Base-by-base conservation (phyloP, 2,113 vertebrate genomes). In the Leucoraja erinaceus region DNA sequence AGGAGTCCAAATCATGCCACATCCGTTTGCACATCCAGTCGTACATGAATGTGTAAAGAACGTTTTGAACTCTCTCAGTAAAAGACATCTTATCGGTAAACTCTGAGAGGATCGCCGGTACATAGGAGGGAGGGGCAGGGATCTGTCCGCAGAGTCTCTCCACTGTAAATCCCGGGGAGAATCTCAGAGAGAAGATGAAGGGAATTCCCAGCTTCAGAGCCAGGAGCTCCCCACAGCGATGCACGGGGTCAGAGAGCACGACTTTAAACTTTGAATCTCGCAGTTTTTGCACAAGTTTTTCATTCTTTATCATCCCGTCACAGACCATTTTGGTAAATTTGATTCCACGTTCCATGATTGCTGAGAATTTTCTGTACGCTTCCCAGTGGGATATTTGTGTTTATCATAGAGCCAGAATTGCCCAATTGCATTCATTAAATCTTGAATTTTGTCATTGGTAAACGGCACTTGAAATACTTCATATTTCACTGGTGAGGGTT, bases 51-150 rank as follows among this genome's bases (percentile, higher is more conserved):
- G 95, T 94, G 83, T 94, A 94, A 22, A 96, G 38, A 31, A 94
- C 92, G 93, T 96, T 97, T 93, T 93, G 93, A 31, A 96, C 3
- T 93, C 96, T 94, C 68, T 97, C 95, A 0, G 93, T 77, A 93
- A 97, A 97, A 76, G 93, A 93, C 96, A 97, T 97, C n/a, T 94
- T 94, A 47, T 96, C 96, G 0, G 93, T 96, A 22, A 96, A 94
- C 94, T 96, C 95, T 92, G 95, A 95, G 93, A 96, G 93, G 28
- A 93, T 68, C 0, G 92, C 93, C 0, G 97, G 96, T 18, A 96
- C 96, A 5, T 94, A 97, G 3, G 96, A 97, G 0, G 96, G 95
- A 38, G 96, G 96, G 11, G 96, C 75, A 0, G 96, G 95, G 0
- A 96, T 11, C 38, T 96, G 95, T 66, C 95, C 96, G 61, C 95